A percentile compares a stretch with the other conserved stretches of the same genome.
Evolutionary conservation across 64 coral and sea anemone species (phyloP).

Genomic region (Pocillopora verrucosa): DNA sequence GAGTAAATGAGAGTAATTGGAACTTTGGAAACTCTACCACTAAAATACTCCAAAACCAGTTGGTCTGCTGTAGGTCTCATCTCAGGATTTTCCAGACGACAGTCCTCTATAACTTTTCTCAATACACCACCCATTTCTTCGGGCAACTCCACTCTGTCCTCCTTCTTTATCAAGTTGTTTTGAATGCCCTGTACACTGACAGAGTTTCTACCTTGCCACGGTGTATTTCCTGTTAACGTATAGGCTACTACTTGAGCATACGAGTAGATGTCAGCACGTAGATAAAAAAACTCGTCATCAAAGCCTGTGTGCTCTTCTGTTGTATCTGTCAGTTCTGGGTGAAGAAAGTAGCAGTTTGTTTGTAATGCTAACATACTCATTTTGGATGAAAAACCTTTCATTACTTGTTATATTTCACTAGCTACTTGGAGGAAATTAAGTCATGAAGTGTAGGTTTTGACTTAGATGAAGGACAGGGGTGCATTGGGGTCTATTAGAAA

Average conservation of each 20-base stretch:
- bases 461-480: no score
- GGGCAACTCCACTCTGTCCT: slow-evolving; percentile 62
- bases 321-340: not conserved
- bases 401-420: no score
- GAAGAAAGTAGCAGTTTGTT: not conserved
- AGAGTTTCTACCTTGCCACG: slow-evolving; percentile 63
- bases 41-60: slow-evolving; percentile 63
- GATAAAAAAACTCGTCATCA: slow-evolving; percentile 44
- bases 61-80: slow-evolving; percentile 46
- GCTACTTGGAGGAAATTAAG: no score
- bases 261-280: slow-evolving; percentile 85
- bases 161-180: slow-evolving; percentile 24
- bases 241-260: slow-evolving; percentile 88
- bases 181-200: slow-evolving; percentile 63
- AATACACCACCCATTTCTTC: slow-evolving; percentile 53
- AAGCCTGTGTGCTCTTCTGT: not conserved
- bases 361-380: not conserved
- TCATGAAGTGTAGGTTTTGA: no score
- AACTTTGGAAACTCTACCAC: slow-evolving; percentile 27
- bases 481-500: no score
- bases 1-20: no score
- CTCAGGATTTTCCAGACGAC: slow-evolving; percentile 40
- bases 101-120: slow-evolving; percentile 47
- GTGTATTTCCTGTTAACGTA: slow-evolving; percentile 71
- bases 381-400: no score